Evolutionary conservation across 2,888 invertebrate genomes (phyloP).

Genomic region (Theristus sp.): DNA sequence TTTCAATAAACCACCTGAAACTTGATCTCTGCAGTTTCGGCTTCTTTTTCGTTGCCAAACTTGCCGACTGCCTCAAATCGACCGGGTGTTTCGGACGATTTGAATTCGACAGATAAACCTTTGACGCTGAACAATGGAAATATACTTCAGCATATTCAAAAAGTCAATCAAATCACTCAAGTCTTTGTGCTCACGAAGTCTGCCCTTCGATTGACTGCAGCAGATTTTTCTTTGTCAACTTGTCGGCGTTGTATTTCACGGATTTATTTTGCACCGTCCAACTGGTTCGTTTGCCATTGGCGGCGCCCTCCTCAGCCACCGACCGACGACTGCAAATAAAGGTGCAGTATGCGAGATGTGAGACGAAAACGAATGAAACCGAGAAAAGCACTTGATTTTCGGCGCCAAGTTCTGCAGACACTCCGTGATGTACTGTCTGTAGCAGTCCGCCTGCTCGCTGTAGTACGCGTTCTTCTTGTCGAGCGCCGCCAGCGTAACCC

Average conservation of each 20-base stretch:
- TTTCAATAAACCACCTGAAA: too few relatives aligned
- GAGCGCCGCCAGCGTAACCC: constrained; percentile 44
- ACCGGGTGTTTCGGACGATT: background rate
- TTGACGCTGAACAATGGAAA: background rate
- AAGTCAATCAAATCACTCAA: too few relatives aligned
- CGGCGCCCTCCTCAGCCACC: background rate
- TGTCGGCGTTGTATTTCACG: background rate
- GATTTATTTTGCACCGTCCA: background rate
- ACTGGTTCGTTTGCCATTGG: background rate
- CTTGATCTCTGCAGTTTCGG: background rate
- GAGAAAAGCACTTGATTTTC: constrained; percentile 26
- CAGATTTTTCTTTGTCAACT: constrained; percentile 8
- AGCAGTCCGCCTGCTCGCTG: constrained; percentile 52
- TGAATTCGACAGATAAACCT: background rate
- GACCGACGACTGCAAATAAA: background rate
- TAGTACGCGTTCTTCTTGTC: constrained; percentile 49
- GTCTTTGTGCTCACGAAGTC: too few relatives aligned
- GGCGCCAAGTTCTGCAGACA: constrained; percentile 52
- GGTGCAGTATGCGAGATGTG: too few relatives aligned
- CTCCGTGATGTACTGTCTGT: constrained; percentile 51
- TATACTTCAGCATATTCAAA: too few relatives aligned
- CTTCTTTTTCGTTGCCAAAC: background rate
- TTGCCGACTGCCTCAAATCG: background rate
- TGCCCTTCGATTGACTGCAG: background rate
- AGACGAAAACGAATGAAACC: too few relatives aligned